Conservation (phyloP, 2,113 vertebrate species). For the Tamias sibiricus region DNA sequence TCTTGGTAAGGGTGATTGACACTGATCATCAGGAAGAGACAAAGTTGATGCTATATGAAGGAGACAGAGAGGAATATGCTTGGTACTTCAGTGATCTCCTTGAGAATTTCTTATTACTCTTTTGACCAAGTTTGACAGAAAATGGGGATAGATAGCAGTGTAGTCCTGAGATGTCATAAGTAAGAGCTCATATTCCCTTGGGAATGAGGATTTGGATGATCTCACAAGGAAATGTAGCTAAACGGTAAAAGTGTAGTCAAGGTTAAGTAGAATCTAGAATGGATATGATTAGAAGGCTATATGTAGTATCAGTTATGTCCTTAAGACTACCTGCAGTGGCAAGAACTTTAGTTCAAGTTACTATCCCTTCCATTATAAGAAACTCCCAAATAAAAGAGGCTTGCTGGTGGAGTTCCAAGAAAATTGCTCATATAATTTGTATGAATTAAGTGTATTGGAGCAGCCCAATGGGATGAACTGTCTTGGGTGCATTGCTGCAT, state of each 20-base stretch:
- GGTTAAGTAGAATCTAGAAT: neutral
- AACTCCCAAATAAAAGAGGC: neutral
- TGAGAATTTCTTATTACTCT: neutral
- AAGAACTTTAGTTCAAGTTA: neutral
- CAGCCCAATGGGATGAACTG: neutral
- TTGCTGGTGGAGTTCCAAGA: neutral
- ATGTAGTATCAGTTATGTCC: neutral
- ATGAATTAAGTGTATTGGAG: neutral
- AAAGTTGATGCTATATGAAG: neutral
- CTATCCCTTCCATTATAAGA: neutral
- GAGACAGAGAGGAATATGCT: neutral
- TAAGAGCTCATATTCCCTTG: neutral
- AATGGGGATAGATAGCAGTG: neutral
- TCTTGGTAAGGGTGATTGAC: neutral
- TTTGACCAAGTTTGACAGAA: neutral
- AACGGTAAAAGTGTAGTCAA: neutral
- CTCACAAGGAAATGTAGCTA: neutral
- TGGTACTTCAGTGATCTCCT: neutral
- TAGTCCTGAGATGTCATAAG: neutral
- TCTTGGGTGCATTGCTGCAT: neutral
- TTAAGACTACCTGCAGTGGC: neutral
- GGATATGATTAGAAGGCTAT: neutral
- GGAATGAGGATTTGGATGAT: neutral
- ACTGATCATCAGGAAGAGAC: neutral
- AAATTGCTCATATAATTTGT: neutral